Conservation (phyloP, 1,140 invertebrate genomes). For the Neodiprion pinetum region DNA sequence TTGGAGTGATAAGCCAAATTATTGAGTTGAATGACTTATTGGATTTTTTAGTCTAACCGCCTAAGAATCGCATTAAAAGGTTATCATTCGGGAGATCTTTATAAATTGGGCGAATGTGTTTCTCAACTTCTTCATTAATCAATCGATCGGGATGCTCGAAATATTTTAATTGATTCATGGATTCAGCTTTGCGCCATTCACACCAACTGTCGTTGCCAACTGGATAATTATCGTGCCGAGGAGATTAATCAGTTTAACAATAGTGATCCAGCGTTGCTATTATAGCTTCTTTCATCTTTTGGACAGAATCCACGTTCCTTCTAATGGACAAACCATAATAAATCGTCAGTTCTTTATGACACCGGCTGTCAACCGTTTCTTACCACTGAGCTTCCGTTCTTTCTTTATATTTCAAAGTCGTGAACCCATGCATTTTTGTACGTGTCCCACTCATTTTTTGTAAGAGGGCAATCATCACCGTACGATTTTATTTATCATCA, state of each 20-base stretch:
- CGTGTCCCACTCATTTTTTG: too few relatives aligned
- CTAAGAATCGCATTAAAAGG: not conserved
- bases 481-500: too few relatives aligned
- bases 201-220: constrained; percentile 17
- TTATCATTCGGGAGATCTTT: not conserved
- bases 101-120: constrained; percentile 19
- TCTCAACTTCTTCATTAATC: constrained; percentile 11
- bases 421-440: not conserved
- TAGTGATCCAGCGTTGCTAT: constrained; percentile 25
- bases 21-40: not conserved
- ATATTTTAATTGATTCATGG: not conserved
- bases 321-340: constrained; percentile 27
- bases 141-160: constrained; percentile 9
- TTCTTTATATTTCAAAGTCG: constrained; percentile 12
- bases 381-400: not conserved
- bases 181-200: constrained; percentile 12
- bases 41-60: not conserved
- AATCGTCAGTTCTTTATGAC: constrained; percentile 9
- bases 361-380: constrained; percentile 10
- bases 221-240: constrained; percentile 22
- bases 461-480: too few relatives aligned
- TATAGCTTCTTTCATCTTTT: constrained; percentile 28
- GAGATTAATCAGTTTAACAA: constrained; percentile 25
- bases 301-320: constrained; percentile 21
- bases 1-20: not conserved